These are phyloP conservation scores for Spilogale gracilis DNA, from an alignment of 2,113 vertebrate species.

Conservation along the genomic window DNA sequence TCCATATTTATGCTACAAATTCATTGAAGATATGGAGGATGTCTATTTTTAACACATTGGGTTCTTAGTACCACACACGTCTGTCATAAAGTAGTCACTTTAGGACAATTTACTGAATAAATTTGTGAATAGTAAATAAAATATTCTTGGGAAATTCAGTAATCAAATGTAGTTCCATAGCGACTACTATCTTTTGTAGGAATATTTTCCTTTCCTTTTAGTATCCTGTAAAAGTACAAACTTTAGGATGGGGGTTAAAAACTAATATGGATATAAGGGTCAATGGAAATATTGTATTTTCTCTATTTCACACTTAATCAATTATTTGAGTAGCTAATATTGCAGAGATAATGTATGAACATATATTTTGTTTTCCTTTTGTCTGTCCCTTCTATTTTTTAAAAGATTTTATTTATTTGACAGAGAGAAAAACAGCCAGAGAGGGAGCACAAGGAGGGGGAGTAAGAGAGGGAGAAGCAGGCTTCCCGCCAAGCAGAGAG, in stretches of 20 bases:
- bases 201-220: slow-evolving; percentile 7
- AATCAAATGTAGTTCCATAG: neutral
- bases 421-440: neutral
- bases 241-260: neutral
- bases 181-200: neutral
- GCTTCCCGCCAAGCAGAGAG: too few species aligned
- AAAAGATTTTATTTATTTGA: neutral
- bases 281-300: neutral
- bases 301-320: neutral
- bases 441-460: neutral
- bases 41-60: neutral
- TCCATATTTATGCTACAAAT: neutral
- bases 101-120: neutral
- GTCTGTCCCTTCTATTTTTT: neutral
- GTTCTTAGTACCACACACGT: neutral
- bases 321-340: neutral
- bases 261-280: neutral
- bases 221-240: neutral
- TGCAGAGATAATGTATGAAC: neutral
- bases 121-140: slow-evolving; percentile 3
- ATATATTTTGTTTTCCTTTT: neutral
- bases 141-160: neutral
- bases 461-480: neutral
- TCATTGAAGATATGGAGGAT: neutral
- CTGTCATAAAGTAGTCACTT: neutral